A percentile compares a stretch with the other conserved stretches of the same genome.
Conservation (phyloP, 2,797 vertebrate genomes). For the Schizothorax lantsangensis region DNA sequence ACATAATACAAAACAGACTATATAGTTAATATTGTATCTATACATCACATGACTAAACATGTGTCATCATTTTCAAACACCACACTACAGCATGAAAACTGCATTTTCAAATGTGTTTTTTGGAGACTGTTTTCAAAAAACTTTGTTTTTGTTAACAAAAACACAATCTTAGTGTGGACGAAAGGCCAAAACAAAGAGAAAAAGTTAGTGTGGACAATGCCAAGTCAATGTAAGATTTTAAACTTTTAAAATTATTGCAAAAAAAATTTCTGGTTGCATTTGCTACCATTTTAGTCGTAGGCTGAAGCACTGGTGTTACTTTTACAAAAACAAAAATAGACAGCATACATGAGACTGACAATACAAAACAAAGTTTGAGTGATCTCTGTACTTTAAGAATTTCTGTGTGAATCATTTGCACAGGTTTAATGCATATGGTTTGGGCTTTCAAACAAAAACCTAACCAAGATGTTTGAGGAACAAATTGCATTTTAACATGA, state of each 20-base stretch:
- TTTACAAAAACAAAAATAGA: neutral
- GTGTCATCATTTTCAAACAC: too few species aligned
- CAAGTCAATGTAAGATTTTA: neutral
- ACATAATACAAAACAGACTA: too few species aligned
- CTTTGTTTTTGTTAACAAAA: too few species aligned
- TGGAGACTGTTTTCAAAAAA: too few species aligned
- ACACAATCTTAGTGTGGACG: too few species aligned
- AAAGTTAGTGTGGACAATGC: neutral
- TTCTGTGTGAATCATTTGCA: neutral
- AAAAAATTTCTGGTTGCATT: neutral
- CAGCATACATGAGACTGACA: neutral
- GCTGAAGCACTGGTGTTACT: neutral
- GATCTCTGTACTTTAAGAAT: neutral
- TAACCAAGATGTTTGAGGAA: neutral
- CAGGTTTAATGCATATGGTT: neutral
- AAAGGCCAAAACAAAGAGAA: neutral
- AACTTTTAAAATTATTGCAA: neutral
- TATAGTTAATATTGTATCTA: too few species aligned
- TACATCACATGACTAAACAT: too few species aligned
- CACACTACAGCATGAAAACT: too few species aligned
- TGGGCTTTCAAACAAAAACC: neutral
- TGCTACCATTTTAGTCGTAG: neutral
- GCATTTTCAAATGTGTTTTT: too few species aligned
- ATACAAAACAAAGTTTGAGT: neutral
- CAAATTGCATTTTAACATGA: neutral